These are phyloP conservation scores for Drosophila fuyamai DNA, from an alignment of 1,140 invertebrate species.

Conservation along the genomic window DNA sequence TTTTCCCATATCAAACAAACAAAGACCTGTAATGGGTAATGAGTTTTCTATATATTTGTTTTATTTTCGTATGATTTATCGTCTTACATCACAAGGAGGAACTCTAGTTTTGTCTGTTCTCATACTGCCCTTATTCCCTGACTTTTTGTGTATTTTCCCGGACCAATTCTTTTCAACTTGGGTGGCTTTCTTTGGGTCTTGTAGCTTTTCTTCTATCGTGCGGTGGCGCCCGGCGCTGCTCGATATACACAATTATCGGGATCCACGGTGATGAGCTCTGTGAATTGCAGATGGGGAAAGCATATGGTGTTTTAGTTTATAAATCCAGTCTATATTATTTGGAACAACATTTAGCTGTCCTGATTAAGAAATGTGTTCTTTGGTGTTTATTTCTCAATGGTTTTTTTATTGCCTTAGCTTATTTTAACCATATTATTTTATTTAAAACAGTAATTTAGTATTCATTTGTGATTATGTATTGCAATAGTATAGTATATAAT, in stretches of 20 bases:
- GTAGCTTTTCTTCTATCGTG: constrained; percentile 23
- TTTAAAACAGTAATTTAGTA: no score
- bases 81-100: constrained; percentile 61
- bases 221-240: constrained; percentile 55
- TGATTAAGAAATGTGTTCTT: neutral
- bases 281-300: neutral
- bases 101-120: constrained; percentile 41
- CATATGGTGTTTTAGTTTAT: neutral
- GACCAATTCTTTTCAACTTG: neutral
- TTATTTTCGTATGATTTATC: constrained; percentile 30
- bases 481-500: no score
- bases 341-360: no score
- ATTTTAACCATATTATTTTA: no score
- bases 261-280: constrained; percentile 72
- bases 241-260: constrained; percentile 67
- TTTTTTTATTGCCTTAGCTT: no score
- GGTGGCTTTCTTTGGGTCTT: constrained; percentile 1
- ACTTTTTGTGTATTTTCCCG: neutral
- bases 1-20: no score
- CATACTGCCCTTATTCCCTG: constrained; percentile 3
- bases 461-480: no score
- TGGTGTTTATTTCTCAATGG: no score
- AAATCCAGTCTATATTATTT: neutral
- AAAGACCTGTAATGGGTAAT: neutral
- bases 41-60: neutral